Conservation (phyloP, 2,113 vertebrate genomes). For the Myiagra hebetior region DNA sequence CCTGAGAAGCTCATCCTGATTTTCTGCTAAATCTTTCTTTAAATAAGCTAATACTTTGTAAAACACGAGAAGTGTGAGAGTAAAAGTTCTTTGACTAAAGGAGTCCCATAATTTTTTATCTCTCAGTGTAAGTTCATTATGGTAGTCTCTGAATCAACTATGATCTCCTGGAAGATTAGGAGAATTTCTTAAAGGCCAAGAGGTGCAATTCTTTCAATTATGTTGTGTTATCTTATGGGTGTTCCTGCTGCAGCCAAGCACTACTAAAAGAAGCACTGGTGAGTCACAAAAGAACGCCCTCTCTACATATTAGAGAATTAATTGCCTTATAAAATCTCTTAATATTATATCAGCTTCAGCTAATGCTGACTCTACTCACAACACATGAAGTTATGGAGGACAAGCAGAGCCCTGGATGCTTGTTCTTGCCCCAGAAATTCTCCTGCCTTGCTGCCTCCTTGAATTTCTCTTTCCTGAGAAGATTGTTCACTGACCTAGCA, state of each 20-base stretch:
- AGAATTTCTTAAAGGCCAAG: background rate
- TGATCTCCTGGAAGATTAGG: background rate
- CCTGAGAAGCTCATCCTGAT: background rate
- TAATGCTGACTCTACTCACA: background rate
- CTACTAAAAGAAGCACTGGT: background rate
- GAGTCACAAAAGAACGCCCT: background rate
- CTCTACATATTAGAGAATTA: background rate
- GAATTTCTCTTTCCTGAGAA: background rate
- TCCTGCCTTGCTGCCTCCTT: background rate
- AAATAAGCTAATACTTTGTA: background rate
- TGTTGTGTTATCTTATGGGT: background rate
- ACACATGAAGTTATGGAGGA: background rate
- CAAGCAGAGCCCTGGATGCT: background rate
- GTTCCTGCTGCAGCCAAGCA: background rate
- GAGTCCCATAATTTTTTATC: background rate
- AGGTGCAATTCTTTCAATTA: background rate
- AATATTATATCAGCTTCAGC: background rate
- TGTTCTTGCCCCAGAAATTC: background rate
- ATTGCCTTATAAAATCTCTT: background rate
- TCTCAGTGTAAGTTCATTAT: background rate
- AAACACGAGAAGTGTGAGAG: background rate
- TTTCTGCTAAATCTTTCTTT: background rate
- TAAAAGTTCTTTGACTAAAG: background rate
- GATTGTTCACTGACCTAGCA: background rate
- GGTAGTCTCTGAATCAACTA: background rate